Evolutionary conservation across 1,140 invertebrate species (phyloP).

Genomic region (Drosophila punjabiensis): DNA sequence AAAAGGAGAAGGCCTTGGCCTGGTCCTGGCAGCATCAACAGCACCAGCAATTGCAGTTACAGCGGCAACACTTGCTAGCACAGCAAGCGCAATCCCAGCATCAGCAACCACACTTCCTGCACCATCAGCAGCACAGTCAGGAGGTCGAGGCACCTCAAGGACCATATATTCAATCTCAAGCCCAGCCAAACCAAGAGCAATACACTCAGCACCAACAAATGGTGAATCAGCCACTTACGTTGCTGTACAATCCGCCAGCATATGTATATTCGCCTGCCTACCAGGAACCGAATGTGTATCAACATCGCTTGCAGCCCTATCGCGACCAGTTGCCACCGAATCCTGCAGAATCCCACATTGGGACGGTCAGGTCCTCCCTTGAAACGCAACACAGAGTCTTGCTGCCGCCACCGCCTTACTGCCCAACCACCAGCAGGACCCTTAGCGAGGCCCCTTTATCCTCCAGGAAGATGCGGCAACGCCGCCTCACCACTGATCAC

Average conservation of each 20-base stretch:
- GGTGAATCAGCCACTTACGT: neutral
- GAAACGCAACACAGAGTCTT: conserved; percentile 7
- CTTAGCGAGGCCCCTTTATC: neutral
- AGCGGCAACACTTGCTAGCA: conserved; percentile 18
- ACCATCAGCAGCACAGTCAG: conserved; percentile 5
- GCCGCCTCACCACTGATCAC: neutral
- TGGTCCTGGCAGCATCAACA: conserved; percentile 40
- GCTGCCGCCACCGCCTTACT: conserved; percentile 12
- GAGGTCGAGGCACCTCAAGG: neutral
- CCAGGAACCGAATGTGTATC: conserved; percentile 14
- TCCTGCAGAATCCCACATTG: conserved; percentile 6
- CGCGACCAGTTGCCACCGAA: conserved; percentile 26
- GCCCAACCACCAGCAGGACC: neutral
- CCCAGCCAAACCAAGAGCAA: neutral
- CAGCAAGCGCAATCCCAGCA: conserved; percentile 21
- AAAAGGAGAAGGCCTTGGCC: conserved; percentile 11
- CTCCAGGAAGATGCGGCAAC: neutral
- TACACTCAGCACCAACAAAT: neutral
- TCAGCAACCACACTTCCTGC: conserved; percentile 23
- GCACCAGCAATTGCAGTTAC: conserved; percentile 11
- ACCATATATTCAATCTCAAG: conserved; percentile 1
- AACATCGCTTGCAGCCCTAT: conserved; percentile 45
- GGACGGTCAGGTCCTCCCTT: neutral
- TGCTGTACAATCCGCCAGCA: conserved; percentile 16
- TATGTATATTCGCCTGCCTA: conserved; percentile 16